A percentile compares a stretch with the other conserved stretches of the same genome.
Conservation (phyloP, 2,888 invertebrate species). For the Spisula solida region DNA sequence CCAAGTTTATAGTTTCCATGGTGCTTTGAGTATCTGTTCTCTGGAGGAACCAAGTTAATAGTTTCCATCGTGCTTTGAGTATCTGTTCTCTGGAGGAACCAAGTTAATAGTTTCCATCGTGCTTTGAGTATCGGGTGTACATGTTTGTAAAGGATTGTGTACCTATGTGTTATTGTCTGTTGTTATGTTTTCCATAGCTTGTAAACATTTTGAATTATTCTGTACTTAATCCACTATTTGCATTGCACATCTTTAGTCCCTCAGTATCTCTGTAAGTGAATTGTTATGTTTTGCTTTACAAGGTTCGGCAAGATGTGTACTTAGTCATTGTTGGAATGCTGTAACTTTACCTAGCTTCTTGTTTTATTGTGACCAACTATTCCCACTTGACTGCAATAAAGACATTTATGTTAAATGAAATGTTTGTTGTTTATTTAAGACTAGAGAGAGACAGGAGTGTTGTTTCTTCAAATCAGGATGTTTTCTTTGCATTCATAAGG, state of each 20-base stretch:
- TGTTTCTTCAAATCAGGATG: too few relatives aligned
- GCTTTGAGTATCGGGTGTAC: slow-evolving; percentile 17
- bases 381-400: slow-evolving; percentile 62
- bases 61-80: neutral
- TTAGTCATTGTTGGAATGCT: slow-evolving; percentile 44
- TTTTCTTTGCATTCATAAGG: neutral
- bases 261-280: slow-evolving; percentile 15
- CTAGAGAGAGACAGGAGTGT: too few relatives aligned
- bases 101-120: neutral
- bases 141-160: slow-evolving; percentile 40
- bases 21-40: too few relatives aligned
- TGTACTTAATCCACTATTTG: slow-evolving; percentile 23
- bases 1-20: neutral
- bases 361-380: slow-evolving; percentile 58
- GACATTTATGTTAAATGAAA: slow-evolving; percentile 52
- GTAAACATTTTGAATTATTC: neutral
- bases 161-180: slow-evolving; percentile 2
- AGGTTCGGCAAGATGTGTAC: slow-evolving; percentile 32
- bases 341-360: slow-evolving; percentile 56
- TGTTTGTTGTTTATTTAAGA: slow-evolving; percentile 12
- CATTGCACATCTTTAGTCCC: slow-evolving; percentile 16
- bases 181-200: slow-evolving; percentile 21
- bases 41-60: too few relatives aligned
- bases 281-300: slow-evolving; percentile 33
- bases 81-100: neutral